These are phyloP conservation scores for Mesodorylaimus sp. DNA, from an alignment of 2,888 invertebrate genomes.

Conservation along the genomic window DNA sequence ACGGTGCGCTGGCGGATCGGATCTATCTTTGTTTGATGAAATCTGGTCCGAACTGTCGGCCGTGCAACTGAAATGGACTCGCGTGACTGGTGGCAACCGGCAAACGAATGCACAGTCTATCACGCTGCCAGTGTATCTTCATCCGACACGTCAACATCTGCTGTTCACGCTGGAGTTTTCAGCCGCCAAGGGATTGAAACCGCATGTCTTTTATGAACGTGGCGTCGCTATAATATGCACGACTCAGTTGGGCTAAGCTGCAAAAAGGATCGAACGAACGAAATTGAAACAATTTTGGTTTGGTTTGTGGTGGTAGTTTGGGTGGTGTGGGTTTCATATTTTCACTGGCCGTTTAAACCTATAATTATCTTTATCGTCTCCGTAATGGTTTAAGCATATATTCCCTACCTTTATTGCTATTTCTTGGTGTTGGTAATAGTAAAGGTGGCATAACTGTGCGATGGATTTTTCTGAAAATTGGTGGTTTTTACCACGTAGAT, in stretches of 20 bases:
- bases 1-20: slow-evolving; percentile 64
- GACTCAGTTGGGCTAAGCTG: slow-evolving; percentile 49
- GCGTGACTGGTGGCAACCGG: slow-evolving; percentile 34
- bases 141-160: slow-evolving; percentile 79
- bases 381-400: too few relatives aligned
- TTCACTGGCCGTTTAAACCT: too few relatives aligned
- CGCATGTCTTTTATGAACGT: slow-evolving; percentile 69
- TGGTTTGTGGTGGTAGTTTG: too few relatives aligned
- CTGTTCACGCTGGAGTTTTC: slow-evolving; percentile 85
- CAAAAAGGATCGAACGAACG: too few relatives aligned
- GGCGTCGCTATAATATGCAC: slow-evolving; percentile 92
- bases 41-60: slow-evolving; percentile 43
- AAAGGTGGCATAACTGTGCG: too few relatives aligned
- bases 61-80: slow-evolving; percentile 72
- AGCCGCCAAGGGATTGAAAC: slow-evolving; percentile 63
- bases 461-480: too few relatives aligned
- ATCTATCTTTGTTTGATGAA: slow-evolving; percentile 69
- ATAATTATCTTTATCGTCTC: too few relatives aligned
- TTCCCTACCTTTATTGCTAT: too few relatives aligned
- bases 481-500: too few relatives aligned
- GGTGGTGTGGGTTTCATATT: too few relatives aligned
- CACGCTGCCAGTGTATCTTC: slow-evolving; percentile 85
- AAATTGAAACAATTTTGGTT: too few relatives aligned
- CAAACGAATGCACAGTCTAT: neutral
- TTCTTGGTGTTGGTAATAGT: too few relatives aligned